These are phyloP conservation scores for Neostethus bicornis DNA, from an alignment of 2,797 vertebrate genomes.

Conservation along the genomic window DNA sequence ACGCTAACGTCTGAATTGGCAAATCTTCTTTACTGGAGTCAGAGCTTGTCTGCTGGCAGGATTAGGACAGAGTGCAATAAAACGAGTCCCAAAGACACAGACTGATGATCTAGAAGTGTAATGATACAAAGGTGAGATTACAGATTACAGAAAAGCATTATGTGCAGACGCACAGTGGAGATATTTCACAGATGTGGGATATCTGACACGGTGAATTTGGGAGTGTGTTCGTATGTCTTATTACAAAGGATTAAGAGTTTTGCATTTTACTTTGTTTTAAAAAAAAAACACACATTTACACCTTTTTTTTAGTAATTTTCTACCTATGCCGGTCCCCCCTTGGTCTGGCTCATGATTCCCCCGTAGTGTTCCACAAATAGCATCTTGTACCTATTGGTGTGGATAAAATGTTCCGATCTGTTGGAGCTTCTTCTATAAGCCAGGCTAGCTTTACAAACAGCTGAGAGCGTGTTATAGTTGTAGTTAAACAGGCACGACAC, in stretches of 20 bases:
- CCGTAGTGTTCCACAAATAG: background rate
- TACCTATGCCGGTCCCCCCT: background rate
- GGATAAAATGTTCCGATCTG: background rate
- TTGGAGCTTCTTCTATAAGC: conserved; percentile 8
- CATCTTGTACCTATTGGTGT: background rate
- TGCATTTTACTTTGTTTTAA: conserved; percentile 35
- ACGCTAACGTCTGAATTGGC: conserved; percentile 85
- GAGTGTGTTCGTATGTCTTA: conserved; percentile 4
- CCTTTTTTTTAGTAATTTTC: background rate
- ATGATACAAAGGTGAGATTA: conserved; percentile 37
- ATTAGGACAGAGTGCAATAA: conserved; percentile 65
- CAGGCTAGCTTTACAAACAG: conserved; percentile 1
- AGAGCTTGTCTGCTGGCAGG: conserved; percentile 81
- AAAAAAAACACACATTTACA: conserved; percentile 10
- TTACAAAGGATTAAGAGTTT: conserved; percentile 33
- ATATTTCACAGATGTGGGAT: conserved; percentile 43
- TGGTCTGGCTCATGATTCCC: background rate
- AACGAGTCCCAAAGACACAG: conserved; percentile 9
- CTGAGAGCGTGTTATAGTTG: conserved; percentile 5
- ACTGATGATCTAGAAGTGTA: conserved; percentile 9
- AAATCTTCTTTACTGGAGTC: conserved; percentile 84
- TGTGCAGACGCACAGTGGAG: conserved; percentile 18
- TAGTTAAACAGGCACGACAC: background rate
- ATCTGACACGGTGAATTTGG: conserved; percentile 8
- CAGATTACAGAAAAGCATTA: conserved; percentile 30